Base-by-base conservation (phyloP, 2,888 invertebrate genomes). In the Microchrysa polita region DNA sequence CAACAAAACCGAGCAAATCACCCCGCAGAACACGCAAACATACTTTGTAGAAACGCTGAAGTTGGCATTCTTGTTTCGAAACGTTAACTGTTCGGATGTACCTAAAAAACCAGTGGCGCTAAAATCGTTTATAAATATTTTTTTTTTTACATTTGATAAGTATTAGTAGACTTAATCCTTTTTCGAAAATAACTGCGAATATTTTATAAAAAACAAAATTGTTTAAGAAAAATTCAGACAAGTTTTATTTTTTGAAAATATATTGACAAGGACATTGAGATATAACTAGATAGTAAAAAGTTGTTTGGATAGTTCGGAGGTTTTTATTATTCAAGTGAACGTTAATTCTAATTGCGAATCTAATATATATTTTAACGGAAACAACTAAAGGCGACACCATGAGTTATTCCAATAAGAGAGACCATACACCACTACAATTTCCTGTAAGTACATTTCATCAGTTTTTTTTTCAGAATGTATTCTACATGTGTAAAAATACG, bases 61-160 rank as follows among this genome's bases (percentile, higher is more conserved):
- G 83, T 83, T 83, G 81, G 84, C 81, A 84, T 84, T 84, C 83
- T 83, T 83, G 83, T 79, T 84, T 83, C 80, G 81, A 80, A 81
- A 81, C 80, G 82, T 82, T 82, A 83, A 79, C 81, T 78, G 83
- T 81, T 80, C 83, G 83, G 84, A 83, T 81, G 83, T 80, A n/a
- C n/a, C n/a, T n/a, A n/a, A n/a, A 75, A 73, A 73, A 12, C 16
- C n/a, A 27, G 55, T 65, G 65, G 65, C 65, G 65, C 65, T 65
- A 65, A 65, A 55, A 55, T 67, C 16, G 27, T 23, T 53, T 27
- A 18, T 44, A 42, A 42, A 63, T 63, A 63, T 63, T 27, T 67
- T 67, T 71, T n/a, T n/a, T 53, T 52, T 52, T 4, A 22, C 52
- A 48, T 34, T 27, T 27, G n/a, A 42, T 4, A 48, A 27, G 34